A percentile compares a stretch with the other conserved stretches of the same genome.
These are phyloP conservation scores for Prosopocoilus inquinatus DNA, from an alignment of 2,888 invertebrate genomes.

Conservation along the genomic window DNA sequence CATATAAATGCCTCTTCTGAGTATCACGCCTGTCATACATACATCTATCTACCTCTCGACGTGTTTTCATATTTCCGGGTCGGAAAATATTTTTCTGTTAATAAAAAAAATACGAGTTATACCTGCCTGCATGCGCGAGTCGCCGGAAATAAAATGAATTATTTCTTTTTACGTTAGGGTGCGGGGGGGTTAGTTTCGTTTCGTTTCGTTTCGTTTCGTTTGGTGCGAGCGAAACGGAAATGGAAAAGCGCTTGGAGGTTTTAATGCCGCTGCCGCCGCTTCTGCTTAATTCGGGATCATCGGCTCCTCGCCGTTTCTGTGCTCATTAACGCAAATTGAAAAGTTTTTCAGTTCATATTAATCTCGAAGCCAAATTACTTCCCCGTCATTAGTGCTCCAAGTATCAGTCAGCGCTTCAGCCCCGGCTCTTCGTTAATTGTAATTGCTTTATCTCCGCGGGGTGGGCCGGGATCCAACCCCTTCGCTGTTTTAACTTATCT, in stretches of 20 bases:
- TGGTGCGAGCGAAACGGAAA: neutral
- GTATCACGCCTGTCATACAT: constrained; percentile 16
- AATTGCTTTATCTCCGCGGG: constrained; percentile 41
- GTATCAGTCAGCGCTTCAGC: constrained; percentile 33
- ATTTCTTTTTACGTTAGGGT: no score
- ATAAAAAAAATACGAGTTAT: no score
- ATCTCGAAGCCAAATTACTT: constrained; percentile 43
- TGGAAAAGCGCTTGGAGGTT: neutral
- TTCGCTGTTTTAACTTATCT: constrained; percentile 20
- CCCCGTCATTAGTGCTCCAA: constrained; percentile 42
- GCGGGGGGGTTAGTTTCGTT: no score
- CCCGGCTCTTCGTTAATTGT: constrained; percentile 38
- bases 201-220: no score
- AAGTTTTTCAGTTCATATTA: constrained; percentile 41
- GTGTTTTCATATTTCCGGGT: no score
- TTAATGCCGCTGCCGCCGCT: neutral
- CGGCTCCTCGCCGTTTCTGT: constrained; percentile 16
- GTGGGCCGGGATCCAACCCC: constrained; percentile 19
- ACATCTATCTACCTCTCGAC: neutral
- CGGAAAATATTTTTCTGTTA: no score
- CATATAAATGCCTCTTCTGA: constrained; percentile 19
- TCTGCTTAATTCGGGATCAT: constrained; percentile 15
- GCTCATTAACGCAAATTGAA: constrained; percentile 30
- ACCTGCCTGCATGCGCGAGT: no score
- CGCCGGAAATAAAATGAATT: no score